phyloP scores from a whole-genome alignment of 1,140 invertebrate species.

The Lethrus apterus region DNA sequence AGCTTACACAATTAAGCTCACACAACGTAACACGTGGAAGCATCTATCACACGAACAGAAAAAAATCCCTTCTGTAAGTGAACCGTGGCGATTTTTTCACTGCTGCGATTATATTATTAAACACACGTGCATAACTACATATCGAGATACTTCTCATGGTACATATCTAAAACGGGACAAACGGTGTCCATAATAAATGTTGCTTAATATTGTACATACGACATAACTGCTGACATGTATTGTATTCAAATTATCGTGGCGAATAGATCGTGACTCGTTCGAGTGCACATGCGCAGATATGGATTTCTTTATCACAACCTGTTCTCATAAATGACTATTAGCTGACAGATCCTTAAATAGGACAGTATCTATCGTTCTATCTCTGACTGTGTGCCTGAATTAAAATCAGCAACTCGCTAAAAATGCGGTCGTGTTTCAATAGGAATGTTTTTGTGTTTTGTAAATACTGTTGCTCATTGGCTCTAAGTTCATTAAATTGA shows the following conservation, averaged over 20 bases:
- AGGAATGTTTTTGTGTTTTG: too few relatives aligned
- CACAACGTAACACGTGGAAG: too few relatives aligned
- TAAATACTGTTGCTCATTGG: too few relatives aligned
- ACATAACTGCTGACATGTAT: constrained; percentile 28
- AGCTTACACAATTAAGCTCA: too few relatives aligned
- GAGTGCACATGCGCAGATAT: constrained; percentile 17
- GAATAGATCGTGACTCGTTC: constrained; percentile 20
- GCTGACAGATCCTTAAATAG: constrained; percentile 22
- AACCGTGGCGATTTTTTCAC: too few relatives aligned
- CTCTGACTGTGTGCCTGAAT: constrained; percentile 4
- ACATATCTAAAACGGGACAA: too few relatives aligned
- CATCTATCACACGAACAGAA: too few relatives aligned
- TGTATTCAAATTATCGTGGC: constrained; percentile 26
- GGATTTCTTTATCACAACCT: constrained; percentile 14
- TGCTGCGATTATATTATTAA: too few relatives aligned
- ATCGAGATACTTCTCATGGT: too few relatives aligned
- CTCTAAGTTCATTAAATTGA: too few relatives aligned
- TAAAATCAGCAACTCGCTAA: constrained; percentile 11
- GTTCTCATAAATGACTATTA: constrained; percentile 24
- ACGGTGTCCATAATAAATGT: constrained; percentile 14
- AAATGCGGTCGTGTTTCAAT: neutral
- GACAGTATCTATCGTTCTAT: constrained; percentile 12
- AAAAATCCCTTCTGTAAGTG: too few relatives aligned
- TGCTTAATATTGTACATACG: constrained; percentile 19
- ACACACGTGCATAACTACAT: too few relatives aligned